These are phyloP conservation scores for Ips typographus DNA, from an alignment of 1,140 invertebrate genomes.

Conservation along the genomic window DNA sequence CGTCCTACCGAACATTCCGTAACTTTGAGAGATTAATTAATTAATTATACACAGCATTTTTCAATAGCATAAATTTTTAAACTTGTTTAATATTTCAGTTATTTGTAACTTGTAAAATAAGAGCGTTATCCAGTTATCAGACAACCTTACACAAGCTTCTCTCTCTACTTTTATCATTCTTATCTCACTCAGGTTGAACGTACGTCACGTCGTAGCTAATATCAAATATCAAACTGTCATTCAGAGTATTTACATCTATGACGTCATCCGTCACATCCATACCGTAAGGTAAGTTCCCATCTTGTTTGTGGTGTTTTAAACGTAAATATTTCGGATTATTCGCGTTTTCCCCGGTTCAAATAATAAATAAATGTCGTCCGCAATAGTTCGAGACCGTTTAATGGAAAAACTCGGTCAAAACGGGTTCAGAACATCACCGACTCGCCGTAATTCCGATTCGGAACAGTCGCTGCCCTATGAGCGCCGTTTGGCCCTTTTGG, in stretches of 20 bases:
- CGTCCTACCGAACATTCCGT: too few species aligned
- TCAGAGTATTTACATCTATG: slow-evolving; percentile 15
- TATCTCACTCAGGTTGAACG: too few species aligned
- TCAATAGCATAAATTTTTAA: too few species aligned
- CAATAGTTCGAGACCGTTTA: slow-evolving; percentile 34
- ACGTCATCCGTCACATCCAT: slow-evolving; percentile 23
- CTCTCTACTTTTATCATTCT: too few species aligned
- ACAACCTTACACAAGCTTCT: too few species aligned
- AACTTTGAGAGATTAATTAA: too few species aligned
- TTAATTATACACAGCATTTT: too few species aligned
- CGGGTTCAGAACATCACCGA: slow-evolving; percentile 20
- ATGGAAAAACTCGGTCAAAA: slow-evolving; percentile 26
- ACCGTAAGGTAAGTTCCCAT: slow-evolving; percentile 33
- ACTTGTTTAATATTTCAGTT: too few species aligned
- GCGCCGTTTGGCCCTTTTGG: slow-evolving; percentile 37
- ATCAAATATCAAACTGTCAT: not conserved
- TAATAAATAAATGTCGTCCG: not conserved
- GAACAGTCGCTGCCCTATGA: not conserved
- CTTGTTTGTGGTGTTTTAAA: slow-evolving; percentile 15
- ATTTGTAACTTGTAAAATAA: too few species aligned
- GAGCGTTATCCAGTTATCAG: too few species aligned
- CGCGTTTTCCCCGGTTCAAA: not conserved
- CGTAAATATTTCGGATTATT: not conserved
- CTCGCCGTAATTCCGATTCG: slow-evolving; percentile 18
- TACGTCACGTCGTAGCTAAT: not conserved